Percentiles rank a stretch among this genome's conserved stretches.
Evolutionary conservation across 2,888 invertebrate genomes (phyloP).

Genomic region (Callosobruchus maculatus): DNA sequence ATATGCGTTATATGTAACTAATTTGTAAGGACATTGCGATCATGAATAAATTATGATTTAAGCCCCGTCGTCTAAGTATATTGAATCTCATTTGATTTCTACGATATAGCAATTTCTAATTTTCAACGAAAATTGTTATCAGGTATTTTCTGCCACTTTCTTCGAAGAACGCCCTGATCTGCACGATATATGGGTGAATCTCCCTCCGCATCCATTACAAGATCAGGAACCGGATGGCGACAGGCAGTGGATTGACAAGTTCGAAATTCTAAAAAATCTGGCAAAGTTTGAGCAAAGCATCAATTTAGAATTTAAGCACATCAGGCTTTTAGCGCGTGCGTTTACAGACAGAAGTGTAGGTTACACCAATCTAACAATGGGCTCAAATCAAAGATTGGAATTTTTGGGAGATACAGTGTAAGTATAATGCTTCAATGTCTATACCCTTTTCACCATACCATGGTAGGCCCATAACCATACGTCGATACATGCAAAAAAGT

Average conservation of each 20-base stretch:
- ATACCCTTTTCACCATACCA: no score
- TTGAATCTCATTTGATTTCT: no score
- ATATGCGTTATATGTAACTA: no score
- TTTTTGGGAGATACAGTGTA: conserved; percentile 93
- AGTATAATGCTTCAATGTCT: neutral
- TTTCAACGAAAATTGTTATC: no score
- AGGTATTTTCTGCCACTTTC: conserved; percentile 81
- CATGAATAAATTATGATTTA: no score
- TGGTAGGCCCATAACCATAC: no score
- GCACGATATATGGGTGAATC: conserved; percentile 78
- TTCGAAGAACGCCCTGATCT: conserved; percentile 68
- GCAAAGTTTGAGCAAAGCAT: conserved; percentile 84
- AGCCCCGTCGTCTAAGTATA: no score
- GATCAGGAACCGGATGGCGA: conserved; percentile 94
- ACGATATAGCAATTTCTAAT: no score
- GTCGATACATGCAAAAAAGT: no score
- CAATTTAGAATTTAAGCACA: conserved; percentile 86
- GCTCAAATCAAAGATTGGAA: conserved; percentile 96
- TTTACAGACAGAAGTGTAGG: conserved; percentile 96
- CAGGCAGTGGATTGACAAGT: conserved; percentile 84
- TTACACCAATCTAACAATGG: conserved; percentile 92
- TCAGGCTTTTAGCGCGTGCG: conserved; percentile 88
- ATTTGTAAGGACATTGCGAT: no score
- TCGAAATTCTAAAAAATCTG: conserved; percentile 81
- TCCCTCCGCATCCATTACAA: conserved; percentile 89